Evolutionary conservation across 2,113 vertebrate genomes (phyloP).

Genomic region (Tenrec ecaudatus): DNA sequence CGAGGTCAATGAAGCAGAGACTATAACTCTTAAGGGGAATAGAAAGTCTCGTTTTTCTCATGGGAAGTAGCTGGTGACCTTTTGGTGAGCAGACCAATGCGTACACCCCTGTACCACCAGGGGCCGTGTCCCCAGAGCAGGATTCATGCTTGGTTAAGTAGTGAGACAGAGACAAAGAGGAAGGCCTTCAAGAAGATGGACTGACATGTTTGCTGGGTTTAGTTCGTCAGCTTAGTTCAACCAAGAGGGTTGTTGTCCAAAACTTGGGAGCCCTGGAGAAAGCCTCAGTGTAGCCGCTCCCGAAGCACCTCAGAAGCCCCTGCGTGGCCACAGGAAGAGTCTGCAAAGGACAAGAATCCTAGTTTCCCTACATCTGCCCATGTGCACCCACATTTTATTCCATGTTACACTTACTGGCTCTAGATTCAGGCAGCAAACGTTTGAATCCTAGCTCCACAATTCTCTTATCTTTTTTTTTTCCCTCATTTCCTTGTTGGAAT

Average conservation of each 20-base stretch:
- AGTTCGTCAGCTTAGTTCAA: conserved; percentile 38
- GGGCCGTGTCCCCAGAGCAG: too few relatives aligned
- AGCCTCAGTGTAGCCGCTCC: neutral
- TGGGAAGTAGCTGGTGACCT: too few relatives aligned
- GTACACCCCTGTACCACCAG: too few relatives aligned
- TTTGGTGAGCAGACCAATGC: too few relatives aligned
- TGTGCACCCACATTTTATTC: conserved; percentile 58
- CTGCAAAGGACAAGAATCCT: neutral
- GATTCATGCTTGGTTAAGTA: too few relatives aligned
- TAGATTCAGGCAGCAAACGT: neutral
- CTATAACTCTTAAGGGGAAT: too few relatives aligned
- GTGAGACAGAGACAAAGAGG: too few relatives aligned
- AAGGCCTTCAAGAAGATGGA: too few relatives aligned
- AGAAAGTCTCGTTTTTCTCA: too few relatives aligned
- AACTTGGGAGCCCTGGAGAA: neutral
- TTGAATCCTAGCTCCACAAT: conserved; percentile 10
- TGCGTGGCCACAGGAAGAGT: neutral
- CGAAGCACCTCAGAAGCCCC: neutral
- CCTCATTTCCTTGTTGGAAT: conserved; percentile 22
- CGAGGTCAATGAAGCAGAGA: too few relatives aligned
- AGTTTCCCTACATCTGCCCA: conserved; percentile 20
- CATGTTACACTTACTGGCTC: conserved; percentile 41
- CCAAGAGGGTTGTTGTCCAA: conserved; percentile 40
- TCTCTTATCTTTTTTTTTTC: conserved; percentile 12
- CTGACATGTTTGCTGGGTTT: neutral